Evolutionary conservation across 1,140 invertebrate genomes (phyloP), one percentile per base, ranked within the genome.

Genomic region (Hylaeus volcanicus): DNA sequence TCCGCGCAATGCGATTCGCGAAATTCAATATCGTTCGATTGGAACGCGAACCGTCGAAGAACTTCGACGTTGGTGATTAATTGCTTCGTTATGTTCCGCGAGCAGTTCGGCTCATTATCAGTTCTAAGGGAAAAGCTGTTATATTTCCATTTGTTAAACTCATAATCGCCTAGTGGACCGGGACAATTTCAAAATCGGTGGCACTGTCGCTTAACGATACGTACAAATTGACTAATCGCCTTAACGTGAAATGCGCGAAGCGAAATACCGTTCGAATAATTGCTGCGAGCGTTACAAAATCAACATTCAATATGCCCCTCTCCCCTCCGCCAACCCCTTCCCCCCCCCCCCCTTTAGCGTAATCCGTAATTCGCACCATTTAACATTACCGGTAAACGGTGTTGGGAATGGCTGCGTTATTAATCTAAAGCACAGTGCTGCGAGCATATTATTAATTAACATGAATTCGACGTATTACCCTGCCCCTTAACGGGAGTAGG

Each of bases 221-320:
- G 68, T 68, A 61, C 72, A 73, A 85, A 85, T 80, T 70, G 78
- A 73, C 53, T 81, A 84, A 85, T 85, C 78, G 70, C 60, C 76
- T 64, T 73, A 73, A 26, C 41, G 51, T 56, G 60, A 64, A 72
- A 72, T 41, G 68, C 56, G 60, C 45, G 48, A 48, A 15, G 45
- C 58, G 41, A 79, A 79, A 79, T 39, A 60, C 26, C 48, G n/a
- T 1, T 15, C 56, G 60, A 64, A 64, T 73, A 73, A 79, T 79
- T 64, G 48, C 60, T 15, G 41, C 43, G 41, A 8, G 8, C 60
- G 41, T 79, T 73, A 79, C 76, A 56, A 79, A 79, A 73, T 79
- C 69, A 73, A 73, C 61, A 79, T 79, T 79, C 60, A 79, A 79
- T 79, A 79, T 73, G 70, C n/a, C 14, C 41, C 2, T 6, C n/a